These are phyloP conservation scores for Hirundo rustica DNA, from an alignment of 2,797 vertebrate species.

Conservation along the genomic window DNA sequence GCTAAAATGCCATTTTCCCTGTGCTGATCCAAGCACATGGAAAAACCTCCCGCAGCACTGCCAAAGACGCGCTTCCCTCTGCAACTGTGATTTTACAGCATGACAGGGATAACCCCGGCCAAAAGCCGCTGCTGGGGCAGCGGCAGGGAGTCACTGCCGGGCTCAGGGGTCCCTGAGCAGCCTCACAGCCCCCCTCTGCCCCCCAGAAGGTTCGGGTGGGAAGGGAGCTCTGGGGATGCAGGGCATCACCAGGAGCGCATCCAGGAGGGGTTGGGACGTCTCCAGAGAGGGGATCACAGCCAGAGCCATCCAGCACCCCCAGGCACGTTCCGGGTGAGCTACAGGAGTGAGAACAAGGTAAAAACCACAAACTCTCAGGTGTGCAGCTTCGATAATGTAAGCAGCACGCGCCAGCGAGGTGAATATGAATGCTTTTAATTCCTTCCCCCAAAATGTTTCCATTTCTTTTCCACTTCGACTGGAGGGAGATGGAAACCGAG, in stretches of 20 bases:
- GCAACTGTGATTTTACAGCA: not conserved
- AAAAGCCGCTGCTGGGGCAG: not conserved
- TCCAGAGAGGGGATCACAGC: not conserved
- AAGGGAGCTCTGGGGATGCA: not conserved
- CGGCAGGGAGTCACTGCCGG: not conserved
- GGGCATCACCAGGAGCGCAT: not conserved
- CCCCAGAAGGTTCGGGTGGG: not conserved
- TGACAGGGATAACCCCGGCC: too few relatives aligned
- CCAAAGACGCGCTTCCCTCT: not conserved
- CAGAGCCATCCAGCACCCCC: not conserved
- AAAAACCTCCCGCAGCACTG: not conserved
- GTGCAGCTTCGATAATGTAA: not conserved
- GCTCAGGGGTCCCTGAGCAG: rapidly evolving
- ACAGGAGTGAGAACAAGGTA: not conserved
- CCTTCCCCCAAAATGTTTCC: not conserved
- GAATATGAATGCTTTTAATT: not conserved
- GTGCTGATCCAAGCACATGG: not conserved
- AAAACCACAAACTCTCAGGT: not conserved
- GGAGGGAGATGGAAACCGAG: not conserved
- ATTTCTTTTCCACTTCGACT: not conserved
- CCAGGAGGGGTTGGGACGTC: not conserved
- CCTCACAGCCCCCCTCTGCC: not conserved
- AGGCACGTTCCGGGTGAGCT: rapidly evolving
- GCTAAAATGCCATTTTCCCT: not conserved
- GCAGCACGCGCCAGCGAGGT: not conserved